phyloP scores from a whole-genome alignment of 2,797 vertebrate genomes.

The Chelon labrosus region DNA sequence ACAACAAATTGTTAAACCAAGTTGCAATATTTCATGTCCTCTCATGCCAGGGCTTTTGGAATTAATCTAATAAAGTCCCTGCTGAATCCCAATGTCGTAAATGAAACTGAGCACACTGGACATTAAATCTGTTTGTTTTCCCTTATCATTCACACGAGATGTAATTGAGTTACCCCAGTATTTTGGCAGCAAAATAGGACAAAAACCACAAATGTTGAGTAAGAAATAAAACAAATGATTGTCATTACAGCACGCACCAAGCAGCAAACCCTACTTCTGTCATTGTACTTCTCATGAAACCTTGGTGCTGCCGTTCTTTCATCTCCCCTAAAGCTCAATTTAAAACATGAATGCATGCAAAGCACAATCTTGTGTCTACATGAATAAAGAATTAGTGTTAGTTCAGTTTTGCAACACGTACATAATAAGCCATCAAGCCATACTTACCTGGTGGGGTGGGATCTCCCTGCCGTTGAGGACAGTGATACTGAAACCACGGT shows the following conservation, averaged over 20 bases:
- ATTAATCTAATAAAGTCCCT: neutral
- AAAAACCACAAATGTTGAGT: no score
- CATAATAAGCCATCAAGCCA: neutral
- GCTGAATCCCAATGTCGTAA: neutral
- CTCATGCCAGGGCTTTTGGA: neutral
- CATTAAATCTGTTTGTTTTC: neutral
- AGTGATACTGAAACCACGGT: constrained; percentile 85
- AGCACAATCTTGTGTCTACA: neutral
- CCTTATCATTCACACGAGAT: no score
- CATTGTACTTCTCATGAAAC: neutral
- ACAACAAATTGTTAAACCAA: neutral
- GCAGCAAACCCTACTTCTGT: no score
- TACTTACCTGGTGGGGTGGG: constrained; percentile 74
- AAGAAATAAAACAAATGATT: no score
- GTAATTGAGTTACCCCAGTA: no score
- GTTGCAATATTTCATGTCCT: neutral
- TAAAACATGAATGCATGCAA: neutral
- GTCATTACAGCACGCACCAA: no score
- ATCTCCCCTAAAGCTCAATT: neutral
- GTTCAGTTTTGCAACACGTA: neutral
- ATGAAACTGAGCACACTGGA: neutral
- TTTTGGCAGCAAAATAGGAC: no score
- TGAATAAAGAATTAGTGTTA: neutral
- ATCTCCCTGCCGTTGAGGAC: constrained; percentile 73
- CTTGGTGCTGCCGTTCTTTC: neutral